Conservation (phyloP, 1,140 invertebrate genomes). For the Ostrea edulis region DNA sequence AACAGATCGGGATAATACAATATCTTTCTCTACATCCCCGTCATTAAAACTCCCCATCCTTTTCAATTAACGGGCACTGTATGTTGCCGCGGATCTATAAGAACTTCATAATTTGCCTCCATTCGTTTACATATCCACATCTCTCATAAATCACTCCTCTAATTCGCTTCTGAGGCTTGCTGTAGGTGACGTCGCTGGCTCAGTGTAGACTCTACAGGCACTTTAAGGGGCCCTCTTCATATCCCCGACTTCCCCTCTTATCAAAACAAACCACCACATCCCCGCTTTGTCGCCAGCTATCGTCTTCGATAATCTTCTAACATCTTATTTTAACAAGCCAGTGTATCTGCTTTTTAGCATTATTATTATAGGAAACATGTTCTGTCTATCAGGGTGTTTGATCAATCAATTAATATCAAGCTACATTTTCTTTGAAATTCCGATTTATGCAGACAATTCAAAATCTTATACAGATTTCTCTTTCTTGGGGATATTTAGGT, state of each 20-base stretch:
- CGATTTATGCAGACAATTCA: no score
- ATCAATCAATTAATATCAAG: no score
- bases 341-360: not conserved
- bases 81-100: conserved; percentile 9
- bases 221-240: not conserved
- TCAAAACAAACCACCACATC: not conserved
- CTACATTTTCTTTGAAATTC: no score
- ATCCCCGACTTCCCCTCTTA: conserved; percentile 17
- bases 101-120: conserved; percentile 21
- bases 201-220: not conserved
- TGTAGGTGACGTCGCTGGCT: not conserved
- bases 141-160: conserved; percentile 1
- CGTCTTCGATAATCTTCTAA: not conserved
- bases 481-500: no score
- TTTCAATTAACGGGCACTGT: conserved; percentile 10
- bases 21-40: not conserved
- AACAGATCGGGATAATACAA: not conserved
- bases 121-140: conserved; percentile 4
- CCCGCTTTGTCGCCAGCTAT: conserved; percentile 1
- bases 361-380: conserved; percentile 15
- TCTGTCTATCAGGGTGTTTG: not conserved
- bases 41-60: conserved; percentile 19
- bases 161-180: conserved; percentile 13
- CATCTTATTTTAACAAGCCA: not conserved
- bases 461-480: not conserved